phyloP scores from a whole-genome alignment of 2,113 vertebrate genomes.

The Bubo scandiacus region DNA sequence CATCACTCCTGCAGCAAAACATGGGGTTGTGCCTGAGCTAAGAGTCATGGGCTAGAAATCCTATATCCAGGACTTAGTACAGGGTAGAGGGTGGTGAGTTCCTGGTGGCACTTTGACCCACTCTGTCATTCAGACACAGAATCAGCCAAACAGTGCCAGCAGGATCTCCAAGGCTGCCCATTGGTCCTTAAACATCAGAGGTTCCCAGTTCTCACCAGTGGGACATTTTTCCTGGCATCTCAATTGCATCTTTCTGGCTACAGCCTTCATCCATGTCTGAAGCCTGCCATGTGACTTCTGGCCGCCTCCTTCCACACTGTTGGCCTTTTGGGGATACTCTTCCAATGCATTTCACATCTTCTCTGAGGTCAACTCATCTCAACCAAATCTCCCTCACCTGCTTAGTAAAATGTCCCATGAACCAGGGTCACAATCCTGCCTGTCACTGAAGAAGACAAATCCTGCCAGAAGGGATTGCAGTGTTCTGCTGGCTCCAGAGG shows the following conservation, averaged over 20 bases:
- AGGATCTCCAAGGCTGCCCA: not conserved
- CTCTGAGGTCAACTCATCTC: not conserved
- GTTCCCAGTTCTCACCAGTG: not conserved
- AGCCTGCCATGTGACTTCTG: not conserved
- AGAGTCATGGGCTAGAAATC: not conserved
- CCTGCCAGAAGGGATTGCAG: not conserved
- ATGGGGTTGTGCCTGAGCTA: not conserved
- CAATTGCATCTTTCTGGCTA: not conserved
- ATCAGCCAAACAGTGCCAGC: not conserved
- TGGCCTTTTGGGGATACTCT: not conserved
- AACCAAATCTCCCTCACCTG: not conserved
- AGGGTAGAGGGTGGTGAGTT: not conserved
- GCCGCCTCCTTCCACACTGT: not conserved
- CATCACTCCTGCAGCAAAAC: not conserved
- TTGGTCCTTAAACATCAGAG: not conserved
- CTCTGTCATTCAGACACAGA: not conserved
- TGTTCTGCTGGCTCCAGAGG: not conserved
- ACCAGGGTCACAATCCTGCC: not conserved
- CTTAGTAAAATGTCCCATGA: not conserved
- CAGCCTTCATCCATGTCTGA: not conserved
- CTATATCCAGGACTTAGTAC: fast-evolving
- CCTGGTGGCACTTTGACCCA: not conserved
- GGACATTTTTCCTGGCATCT: not conserved
- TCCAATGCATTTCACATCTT: not conserved
- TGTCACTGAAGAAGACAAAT: not conserved